These are phyloP conservation scores for Acrossocheilus fasciatus DNA, from an alignment of 2,797 vertebrate genomes.

Conservation along the genomic window DNA sequence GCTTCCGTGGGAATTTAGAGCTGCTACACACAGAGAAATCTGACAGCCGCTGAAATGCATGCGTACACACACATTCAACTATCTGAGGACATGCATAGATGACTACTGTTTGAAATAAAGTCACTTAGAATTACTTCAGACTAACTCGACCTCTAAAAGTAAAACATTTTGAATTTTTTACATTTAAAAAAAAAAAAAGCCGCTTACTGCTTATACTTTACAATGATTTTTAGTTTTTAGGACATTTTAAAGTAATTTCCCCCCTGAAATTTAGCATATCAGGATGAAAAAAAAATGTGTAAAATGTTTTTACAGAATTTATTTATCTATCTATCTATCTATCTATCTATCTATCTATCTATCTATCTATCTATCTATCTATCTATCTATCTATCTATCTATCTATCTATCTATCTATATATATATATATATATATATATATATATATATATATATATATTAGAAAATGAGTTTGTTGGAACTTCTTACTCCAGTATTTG, in stretches of 20 bases:
- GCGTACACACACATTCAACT: slow-evolving; percentile 1
- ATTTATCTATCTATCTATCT: no score
- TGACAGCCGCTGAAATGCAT: slow-evolving; percentile 31
- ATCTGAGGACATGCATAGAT: not conserved
- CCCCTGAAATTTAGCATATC: not conserved
- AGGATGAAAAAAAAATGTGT: no score
- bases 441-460: no score
- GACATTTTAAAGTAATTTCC: not conserved
- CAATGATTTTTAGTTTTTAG: not conserved
- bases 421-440: no score
- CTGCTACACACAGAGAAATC: slow-evolving; percentile 57
- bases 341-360: no score
- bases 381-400: no score
- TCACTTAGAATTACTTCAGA: not conserved
- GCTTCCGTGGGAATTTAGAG: slow-evolving; percentile 63
- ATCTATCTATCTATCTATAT: no score
- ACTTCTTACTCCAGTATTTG: not conserved
- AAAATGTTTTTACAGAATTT: not conserved
- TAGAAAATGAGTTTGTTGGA: not conserved
- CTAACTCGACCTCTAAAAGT: not conserved
- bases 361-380: no score
- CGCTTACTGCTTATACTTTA: not conserved
- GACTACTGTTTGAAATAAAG: not conserved
- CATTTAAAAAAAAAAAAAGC: no score
- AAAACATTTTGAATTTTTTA: not conserved